Evolutionary conservation across 2,113 vertebrate genomes (phyloP).

Genomic region (Hippocampus guttulatus): DNA sequence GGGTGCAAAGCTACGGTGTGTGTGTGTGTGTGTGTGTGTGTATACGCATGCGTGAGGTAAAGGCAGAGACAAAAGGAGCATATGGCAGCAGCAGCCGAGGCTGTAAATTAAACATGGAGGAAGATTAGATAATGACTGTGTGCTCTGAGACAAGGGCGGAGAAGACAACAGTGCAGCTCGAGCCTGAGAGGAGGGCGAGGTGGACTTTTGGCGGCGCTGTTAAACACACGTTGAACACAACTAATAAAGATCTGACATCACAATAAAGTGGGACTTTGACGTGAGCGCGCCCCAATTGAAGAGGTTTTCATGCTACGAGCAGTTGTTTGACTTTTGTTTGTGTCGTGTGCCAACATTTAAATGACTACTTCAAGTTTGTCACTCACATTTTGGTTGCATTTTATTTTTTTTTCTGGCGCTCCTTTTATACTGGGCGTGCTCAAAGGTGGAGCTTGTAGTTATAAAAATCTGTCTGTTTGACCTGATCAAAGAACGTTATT

Average conservation of each 20-base stretch:
- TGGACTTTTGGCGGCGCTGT: not conserved
- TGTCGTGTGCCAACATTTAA: too few species aligned
- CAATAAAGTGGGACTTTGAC: constrained; percentile 9
- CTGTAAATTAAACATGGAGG: constrained; percentile 86
- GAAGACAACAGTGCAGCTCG: constrained; percentile 37
- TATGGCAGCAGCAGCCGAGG: constrained; percentile 78
- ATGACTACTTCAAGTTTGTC: too few species aligned
- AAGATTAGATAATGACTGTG: constrained; percentile 85
- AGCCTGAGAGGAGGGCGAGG: not conserved
- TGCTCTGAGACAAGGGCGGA: constrained; percentile 67
- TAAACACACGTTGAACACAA: constrained; percentile 32
- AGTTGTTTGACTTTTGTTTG: too few species aligned
- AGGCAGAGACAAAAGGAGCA: constrained; percentile 76
- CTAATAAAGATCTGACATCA: constrained; percentile 28
- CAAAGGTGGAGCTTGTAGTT: too few species aligned
- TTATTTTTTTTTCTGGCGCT: too few species aligned
- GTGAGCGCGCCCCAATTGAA: not conserved
- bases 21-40: constrained; percentile 19
- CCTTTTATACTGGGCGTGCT: too few species aligned
- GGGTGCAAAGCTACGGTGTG: constrained; percentile 2
- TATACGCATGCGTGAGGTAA: constrained; percentile 22
- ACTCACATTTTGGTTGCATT: too few species aligned
- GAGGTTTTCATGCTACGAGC: too few species aligned
- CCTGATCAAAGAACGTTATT: too few species aligned
- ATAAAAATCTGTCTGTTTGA: too few species aligned